Conservation (phyloP, 92 coral and sea anemone species). For the Desmophyllum pertusum region DNA sequence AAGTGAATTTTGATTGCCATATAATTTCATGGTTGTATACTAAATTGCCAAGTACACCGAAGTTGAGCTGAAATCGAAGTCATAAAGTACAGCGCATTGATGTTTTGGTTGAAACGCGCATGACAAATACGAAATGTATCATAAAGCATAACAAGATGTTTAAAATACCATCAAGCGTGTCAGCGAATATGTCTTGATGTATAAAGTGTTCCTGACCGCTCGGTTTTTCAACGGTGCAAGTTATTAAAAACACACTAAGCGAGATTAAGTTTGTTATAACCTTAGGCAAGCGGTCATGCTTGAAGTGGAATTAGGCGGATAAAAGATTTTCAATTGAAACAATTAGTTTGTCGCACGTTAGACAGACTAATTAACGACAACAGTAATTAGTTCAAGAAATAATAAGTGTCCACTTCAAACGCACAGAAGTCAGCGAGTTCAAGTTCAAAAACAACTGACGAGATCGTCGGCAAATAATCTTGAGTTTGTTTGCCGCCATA, state of each 20-base stretch:
- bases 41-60: not conserved
- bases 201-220: not conserved
- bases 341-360: conserved; percentile 42
- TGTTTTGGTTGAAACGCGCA: not conserved
- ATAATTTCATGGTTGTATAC: conserved; percentile 2
- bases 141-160: conserved; percentile 2
- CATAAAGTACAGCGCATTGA: too few relatives aligned
- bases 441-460: not conserved
- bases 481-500: conserved; percentile 16
- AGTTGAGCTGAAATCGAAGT: not conserved
- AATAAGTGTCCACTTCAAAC: conserved; percentile 29
- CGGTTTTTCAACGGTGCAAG: conserved; percentile 25
- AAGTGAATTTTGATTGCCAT: not conserved
- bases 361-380: conserved; percentile 49
- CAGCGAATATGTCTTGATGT: not conserved
- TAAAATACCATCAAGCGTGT: not conserved
- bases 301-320: conserved; percentile 39
- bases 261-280: conserved; percentile 36
- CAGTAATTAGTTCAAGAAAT: conserved; percentile 27
- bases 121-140: not conserved
- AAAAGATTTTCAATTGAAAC: conserved; percentile 42
- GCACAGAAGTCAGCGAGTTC: conserved; percentile 9
- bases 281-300: conserved; percentile 47
- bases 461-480: conserved; percentile 13
- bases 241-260: conserved; percentile 31